Base-by-base conservation (phyloP, 2,797 vertebrate genomes). In the Danio kyathit region DNA sequence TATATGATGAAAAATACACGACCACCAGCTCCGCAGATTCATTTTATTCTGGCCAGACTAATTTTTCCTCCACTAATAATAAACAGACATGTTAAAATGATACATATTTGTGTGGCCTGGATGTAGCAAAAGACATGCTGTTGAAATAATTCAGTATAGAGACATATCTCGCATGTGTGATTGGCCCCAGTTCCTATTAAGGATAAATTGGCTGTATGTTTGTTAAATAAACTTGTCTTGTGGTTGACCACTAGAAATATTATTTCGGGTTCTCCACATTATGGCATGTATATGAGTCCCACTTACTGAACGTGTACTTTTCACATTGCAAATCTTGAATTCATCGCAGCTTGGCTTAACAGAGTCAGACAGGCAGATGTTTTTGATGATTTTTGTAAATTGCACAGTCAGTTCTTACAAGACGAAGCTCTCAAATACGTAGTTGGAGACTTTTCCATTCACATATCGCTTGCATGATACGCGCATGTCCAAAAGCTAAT, bases 221-320 rank as follows among this genome's bases (percentile, higher is more conserved):
- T 78, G 65, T 60, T 69, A 78, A 69, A 78, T 69, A 49, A 78
- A 78, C 52, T 59, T 59, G 75, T 77, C 63, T 67, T 46, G 51
- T 16, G 19, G 61, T 57, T 71, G 54, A 71, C 41, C 51, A 13
- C 54, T 38, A 46, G 54, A 76, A 29, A 44, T 52, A 76, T 54
- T 65, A 38, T 56, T 71, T 71, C 3, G 38, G 60, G 60, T 63
- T 63, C 60, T 63, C 14, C 60, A 10, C 38, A 63, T 41, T 63
- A 41, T 63, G n/a, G 51, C 38, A 41, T 56, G 16, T 54, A 56
- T 75, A 69, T 88, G 74, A 51, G 76, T 40, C 49, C 74, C 73
- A 69, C 76, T 86, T 83, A 82, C 73, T 63, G 71, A 54, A 12
- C 11, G 46, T n/a, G 78, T 69, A 72, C 75, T 59, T 67, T 64